Conservation (phyloP, 1,140 invertebrate genomes). For the Aphelenchoides fujianensis region DNA sequence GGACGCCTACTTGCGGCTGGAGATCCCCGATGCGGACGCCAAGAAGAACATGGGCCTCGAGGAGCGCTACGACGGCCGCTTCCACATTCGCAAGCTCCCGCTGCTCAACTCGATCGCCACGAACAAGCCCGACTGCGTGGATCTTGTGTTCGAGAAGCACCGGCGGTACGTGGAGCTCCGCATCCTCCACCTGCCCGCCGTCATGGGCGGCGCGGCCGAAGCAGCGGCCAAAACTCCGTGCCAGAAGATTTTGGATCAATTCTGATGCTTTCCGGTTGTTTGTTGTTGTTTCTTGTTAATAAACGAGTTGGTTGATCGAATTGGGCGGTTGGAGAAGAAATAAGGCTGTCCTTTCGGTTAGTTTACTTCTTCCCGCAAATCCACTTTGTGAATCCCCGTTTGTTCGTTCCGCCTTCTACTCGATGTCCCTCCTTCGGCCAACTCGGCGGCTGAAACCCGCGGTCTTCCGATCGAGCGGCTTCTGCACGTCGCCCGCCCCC, state of each 20-base stretch:
- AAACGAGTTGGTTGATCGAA: constrained; percentile 20
- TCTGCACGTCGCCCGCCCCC: not conserved
- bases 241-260: constrained; percentile 28
- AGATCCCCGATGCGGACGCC: constrained; percentile 35
- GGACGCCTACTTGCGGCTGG: constrained; percentile 30
- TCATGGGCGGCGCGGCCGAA: constrained; percentile 26
- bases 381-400: too few species aligned
- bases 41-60: constrained; percentile 32
- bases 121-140: constrained; percentile 34
- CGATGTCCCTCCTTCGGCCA: too few species aligned
- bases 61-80: constrained; percentile 32
- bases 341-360: constrained; percentile 33
- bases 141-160: constrained; percentile 46
- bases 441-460: too few species aligned
- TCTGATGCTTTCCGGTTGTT: constrained; percentile 22
- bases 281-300: constrained; percentile 35
- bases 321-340: not conserved
- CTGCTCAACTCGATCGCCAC: constrained; percentile 42
- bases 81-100: constrained; percentile 39
- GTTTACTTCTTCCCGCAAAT: constrained; percentile 16
- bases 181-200: constrained; percentile 47
- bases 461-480: too few species aligned
- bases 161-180: constrained; percentile 40
- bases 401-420: too few species aligned
- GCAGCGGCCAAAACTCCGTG: constrained; percentile 35